Percentiles rank a stretch among this genome's conserved stretches.
Evolutionary conservation across 1,140 invertebrate species (phyloP).

Genomic region (Caenorhabditis tropicalis): DNA sequence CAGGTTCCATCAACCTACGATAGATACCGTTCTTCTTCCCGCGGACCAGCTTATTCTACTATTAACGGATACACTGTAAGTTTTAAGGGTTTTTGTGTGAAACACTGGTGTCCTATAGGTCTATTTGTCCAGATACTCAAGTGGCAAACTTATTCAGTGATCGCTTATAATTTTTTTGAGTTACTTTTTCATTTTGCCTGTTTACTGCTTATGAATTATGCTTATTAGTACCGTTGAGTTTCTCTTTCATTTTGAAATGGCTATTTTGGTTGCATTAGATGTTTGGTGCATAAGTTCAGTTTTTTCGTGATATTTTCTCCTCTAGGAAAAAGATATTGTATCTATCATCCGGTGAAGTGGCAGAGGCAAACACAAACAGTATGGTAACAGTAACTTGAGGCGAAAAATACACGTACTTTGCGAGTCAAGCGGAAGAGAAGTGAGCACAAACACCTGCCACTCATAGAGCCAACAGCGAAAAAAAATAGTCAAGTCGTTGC

Average conservation of each 20-base stretch:
- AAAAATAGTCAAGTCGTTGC: conserved; percentile 36
- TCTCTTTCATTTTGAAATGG: not conserved
- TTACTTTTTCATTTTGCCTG: not conserved
- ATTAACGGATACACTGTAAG: conserved; percentile 66
- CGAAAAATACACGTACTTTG: conserved; percentile 43
- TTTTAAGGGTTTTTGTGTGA: conserved; percentile 40
- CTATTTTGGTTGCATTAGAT: not conserved
- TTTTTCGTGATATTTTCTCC: not conserved
- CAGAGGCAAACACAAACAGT: conserved; percentile 16
- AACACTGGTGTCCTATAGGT: not conserved
- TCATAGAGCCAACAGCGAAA: not conserved
- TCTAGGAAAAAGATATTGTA: conserved; percentile 1
- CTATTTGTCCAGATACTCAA: not conserved
- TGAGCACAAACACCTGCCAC: conserved; percentile 23
- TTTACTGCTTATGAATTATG: not conserved
- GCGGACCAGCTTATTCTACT: conserved; percentile 61
- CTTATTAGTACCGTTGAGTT: not conserved
- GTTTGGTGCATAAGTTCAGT: conserved; percentile 17
- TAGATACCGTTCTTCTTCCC: conserved; percentile 66
- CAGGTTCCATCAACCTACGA: conserved; percentile 63
- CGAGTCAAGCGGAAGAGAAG: not conserved
- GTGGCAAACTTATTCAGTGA: not conserved
- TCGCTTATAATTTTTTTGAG: conserved; percentile 14
- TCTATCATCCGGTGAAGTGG: conserved; percentile 27
- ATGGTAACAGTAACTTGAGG: conserved; percentile 9